These are phyloP conservation scores for Chaetophractus vellerosus DNA, from an alignment of 2,797 vertebrate species.

Conservation along the genomic window DNA sequence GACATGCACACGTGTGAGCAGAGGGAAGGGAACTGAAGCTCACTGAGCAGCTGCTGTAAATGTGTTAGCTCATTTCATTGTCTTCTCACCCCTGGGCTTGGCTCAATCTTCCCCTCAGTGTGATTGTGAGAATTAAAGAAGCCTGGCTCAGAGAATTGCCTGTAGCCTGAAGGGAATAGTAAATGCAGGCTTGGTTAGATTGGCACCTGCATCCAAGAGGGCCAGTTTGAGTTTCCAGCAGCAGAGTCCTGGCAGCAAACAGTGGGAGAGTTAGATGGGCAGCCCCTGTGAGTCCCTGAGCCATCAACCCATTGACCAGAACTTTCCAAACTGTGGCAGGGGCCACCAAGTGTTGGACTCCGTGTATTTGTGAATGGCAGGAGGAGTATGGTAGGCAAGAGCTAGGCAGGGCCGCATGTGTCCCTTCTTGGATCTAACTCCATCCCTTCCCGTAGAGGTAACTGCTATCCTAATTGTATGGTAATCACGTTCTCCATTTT, in stretches of 20 bases:
- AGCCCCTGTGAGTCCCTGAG: not conserved
- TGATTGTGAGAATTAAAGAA: not conserved
- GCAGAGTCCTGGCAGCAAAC: not conserved
- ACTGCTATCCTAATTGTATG: not conserved
- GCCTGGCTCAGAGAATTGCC: not conserved
- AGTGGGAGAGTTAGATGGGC: not conserved
- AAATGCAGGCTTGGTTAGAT: not conserved
- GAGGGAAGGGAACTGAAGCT: not conserved
- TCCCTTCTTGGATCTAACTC: not conserved
- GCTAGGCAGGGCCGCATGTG: not conserved
- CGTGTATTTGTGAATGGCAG: not conserved
- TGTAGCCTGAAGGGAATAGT: not conserved
- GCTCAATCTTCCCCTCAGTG: not conserved
- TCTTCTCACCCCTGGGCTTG: not conserved
- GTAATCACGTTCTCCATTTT: not conserved
- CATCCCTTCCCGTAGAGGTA: not conserved
- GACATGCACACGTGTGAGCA: fast-evolving
- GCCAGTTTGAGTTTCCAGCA: not conserved
- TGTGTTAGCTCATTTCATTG: not conserved
- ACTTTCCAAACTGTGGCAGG: not conserved
- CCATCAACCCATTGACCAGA: not conserved
- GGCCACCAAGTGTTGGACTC: not conserved
- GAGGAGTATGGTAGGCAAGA: not conserved
- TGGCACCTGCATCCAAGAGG: not conserved
- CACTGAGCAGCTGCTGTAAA: not conserved